Evolutionary conservation across 1,140 invertebrate genomes (phyloP).

Genomic region (Lethrus apterus): DNA sequence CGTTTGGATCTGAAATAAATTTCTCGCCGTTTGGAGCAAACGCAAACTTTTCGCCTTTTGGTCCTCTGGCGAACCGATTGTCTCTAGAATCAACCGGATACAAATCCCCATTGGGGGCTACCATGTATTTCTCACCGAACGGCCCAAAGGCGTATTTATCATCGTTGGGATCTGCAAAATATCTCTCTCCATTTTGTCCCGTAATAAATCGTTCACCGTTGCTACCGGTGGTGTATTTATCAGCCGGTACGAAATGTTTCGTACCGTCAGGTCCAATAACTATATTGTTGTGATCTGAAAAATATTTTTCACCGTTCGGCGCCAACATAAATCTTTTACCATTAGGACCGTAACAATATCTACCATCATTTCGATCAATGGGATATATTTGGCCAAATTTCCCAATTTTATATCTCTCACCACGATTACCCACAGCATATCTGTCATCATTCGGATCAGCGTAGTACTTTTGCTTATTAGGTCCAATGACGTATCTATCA

Average conservation of each 20-base stretch:
- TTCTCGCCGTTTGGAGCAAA: conserved; percentile 9
- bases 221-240: conserved; percentile 4
- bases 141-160: conserved; percentile 9
- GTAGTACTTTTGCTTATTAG: background rate
- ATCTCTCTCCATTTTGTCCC: background rate
- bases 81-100: conserved; percentile 1
- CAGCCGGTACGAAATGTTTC: conserved; percentile 4
- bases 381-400: background rate
- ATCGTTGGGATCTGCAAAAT: background rate
- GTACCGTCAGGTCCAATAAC: background rate
- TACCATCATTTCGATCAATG: background rate
- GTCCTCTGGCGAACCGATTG: background rate
- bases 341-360: background rate
- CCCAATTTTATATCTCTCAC: background rate
- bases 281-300: conserved; percentile 1
- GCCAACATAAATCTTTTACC: conserved; percentile 1
- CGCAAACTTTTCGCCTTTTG: background rate
- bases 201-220: conserved; percentile 4
- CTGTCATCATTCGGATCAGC: background rate
- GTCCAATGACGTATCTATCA: background rate
- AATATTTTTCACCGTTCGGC: conserved; percentile 1
- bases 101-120: background rate
- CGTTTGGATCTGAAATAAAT: conserved; percentile 1
- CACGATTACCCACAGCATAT: background rate
- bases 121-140: background rate